Evolutionary conservation across 2,113 vertebrate genomes (phyloP), one percentile per base, ranked within the genome.

Genomic region (Embiotoca jacksoni): DNA sequence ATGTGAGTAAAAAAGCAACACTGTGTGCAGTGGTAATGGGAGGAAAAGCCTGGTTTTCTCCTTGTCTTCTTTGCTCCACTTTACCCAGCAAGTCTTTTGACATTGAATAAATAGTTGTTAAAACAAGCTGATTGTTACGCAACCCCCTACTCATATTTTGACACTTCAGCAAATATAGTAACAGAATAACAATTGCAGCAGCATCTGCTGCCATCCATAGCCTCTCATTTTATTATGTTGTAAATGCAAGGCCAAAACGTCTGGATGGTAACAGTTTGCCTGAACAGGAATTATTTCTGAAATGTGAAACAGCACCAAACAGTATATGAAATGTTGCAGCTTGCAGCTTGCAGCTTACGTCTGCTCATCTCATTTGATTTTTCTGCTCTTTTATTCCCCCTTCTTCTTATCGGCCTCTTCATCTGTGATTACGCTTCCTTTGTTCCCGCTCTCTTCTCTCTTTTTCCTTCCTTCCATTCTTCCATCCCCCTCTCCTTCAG

Each of bases 401-500:
- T 31, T 56, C 39, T 13, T 54, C 41, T 59, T 68, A 58, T 74
- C 77, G 0, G 60, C 49, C 16, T 68, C 55, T 73, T 79, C 61
- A 72, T 86, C 71, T 72, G 57, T 64, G 53, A 67, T 81, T 74
- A 70, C n/a, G 4, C 33, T 35, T 56, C 49, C 62, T 85, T 89
- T 89, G 74, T 88, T 85, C 65, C 69, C 32, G 30, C 73, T 49
- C 62, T 10, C 50, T 70, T 73, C 56, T 69, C 44, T 39, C 37
- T 60, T 37, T 54, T 73, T 78, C 54, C 41, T 73, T 81, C 32
- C 57, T 64, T 37, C 57, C 77, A 64, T 69, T 80, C 74, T 54
- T 88, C 80, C 72, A 78, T 72, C 79, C 72, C 75, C 62, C 74
- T 78, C 66, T 84, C 61, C 58, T 66, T 88, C 72, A 68, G 50